Conservation (phyloP, 1,140 invertebrate species). For the Pogonomyrmex californicus region DNA sequence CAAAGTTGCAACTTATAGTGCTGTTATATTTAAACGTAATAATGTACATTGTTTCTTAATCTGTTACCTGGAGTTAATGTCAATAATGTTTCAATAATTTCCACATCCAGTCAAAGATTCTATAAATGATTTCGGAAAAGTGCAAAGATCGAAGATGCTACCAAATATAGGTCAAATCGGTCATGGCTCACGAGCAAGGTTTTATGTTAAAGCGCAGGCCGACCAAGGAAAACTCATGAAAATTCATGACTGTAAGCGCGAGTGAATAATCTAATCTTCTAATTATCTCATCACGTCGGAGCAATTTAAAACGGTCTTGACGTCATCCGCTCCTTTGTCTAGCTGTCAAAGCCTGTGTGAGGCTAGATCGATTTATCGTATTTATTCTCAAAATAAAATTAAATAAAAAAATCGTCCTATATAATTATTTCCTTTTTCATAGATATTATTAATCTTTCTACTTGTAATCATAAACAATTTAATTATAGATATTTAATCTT, state of each 20-base stretch:
- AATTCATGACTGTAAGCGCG: constrained; percentile 41
- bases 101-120: background rate
- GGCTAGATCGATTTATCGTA: background rate
- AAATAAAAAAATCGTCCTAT: background rate
- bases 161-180: constrained; percentile 55
- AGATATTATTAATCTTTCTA: background rate
- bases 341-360: background rate
- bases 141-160: background rate
- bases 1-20: background rate
- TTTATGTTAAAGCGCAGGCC: constrained; percentile 14
- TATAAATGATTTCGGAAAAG: background rate
- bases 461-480: background rate
- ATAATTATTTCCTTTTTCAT: background rate
- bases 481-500: constrained; percentile 20
- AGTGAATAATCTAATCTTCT: constrained; percentile 58
- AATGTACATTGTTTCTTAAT: background rate
- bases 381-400: background rate
- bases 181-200: constrained; percentile 27
- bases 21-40: background rate
- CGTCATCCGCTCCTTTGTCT: constrained; percentile 17
- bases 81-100: constrained; percentile 1
- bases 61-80: background rate
- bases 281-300: constrained; percentile 56
- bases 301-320: constrained; percentile 14
- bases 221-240: constrained; percentile 42